Percentiles rank a stretch among this genome's conserved stretches.
Evolutionary conservation across 2,888 invertebrate genomes (phyloP).

Genomic region (Pyrocoelia pectoralis): DNA sequence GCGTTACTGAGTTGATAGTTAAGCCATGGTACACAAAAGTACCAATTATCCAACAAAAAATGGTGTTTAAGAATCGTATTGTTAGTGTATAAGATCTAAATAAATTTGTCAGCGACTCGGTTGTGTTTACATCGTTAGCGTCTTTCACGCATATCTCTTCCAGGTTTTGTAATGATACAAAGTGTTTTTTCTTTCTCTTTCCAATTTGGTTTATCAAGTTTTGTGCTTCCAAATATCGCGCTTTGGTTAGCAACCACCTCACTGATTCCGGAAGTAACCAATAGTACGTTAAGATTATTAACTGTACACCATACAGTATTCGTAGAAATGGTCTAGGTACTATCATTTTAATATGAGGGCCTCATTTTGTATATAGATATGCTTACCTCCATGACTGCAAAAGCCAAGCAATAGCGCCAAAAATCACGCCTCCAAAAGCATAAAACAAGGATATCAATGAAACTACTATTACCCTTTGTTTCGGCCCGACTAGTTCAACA

Average conservation of each 20-base stretch:
- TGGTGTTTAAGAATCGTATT: slow-evolving; percentile 67
- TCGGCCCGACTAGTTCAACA: slow-evolving; percentile 79
- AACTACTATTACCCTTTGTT: slow-evolving; percentile 75
- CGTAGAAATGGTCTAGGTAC: slow-evolving; percentile 49
- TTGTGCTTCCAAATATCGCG: slow-evolving; percentile 59
- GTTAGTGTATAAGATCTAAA: slow-evolving; percentile 63
- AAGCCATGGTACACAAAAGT: slow-evolving; percentile 83
- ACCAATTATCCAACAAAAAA: slow-evolving; percentile 81
- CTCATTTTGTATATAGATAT: not conserved
- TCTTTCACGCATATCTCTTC: slow-evolving; percentile 13
- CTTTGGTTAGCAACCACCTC: slow-evolving; percentile 76
- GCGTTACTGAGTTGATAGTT: slow-evolving; percentile 77
- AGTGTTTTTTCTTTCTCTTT: too few species aligned
- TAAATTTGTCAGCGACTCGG: slow-evolving; percentile 59
- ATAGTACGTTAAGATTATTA: not conserved
- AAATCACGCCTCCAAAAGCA: slow-evolving; percentile 72
- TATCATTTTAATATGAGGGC: not conserved
- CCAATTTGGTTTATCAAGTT: not conserved
- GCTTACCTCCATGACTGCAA: slow-evolving; percentile 71
- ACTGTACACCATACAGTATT: slow-evolving; percentile 71
- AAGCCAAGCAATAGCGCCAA: slow-evolving; percentile 73
- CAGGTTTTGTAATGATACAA: slow-evolving; percentile 30
- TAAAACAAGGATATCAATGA: slow-evolving; percentile 75
- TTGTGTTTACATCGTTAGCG: slow-evolving; percentile 15
- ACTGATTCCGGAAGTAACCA: slow-evolving; percentile 75